A percentile compares a stretch with the other conserved stretches of the same genome.
phyloP scores from a whole-genome alignment of 2,888 invertebrate species.

The Euspilapteryx auroguttella region DNA sequence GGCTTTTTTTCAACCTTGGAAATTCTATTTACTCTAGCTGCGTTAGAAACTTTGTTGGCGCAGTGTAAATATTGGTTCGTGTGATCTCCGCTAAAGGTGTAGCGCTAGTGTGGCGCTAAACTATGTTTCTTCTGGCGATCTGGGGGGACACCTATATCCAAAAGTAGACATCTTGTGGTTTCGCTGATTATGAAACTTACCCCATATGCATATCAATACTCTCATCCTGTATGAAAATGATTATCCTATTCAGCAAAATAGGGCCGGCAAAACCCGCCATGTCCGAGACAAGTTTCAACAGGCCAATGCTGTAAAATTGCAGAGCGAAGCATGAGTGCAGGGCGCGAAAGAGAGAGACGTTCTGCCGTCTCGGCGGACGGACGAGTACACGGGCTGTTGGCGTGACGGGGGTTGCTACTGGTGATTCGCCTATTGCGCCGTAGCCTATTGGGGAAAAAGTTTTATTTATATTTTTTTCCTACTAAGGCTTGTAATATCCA shows the following conservation, averaged over 20 bases:
- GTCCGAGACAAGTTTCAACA: slow-evolving; percentile 82
- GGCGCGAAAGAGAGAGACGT: slow-evolving; percentile 65
- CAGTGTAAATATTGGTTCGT: no score
- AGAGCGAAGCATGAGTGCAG: slow-evolving; percentile 76
- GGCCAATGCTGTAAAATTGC: slow-evolving; percentile 83
- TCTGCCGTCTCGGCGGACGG: slow-evolving; percentile 30
- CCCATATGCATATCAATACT: slow-evolving; percentile 65
- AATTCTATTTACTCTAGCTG: no score
- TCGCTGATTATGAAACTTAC: no score
- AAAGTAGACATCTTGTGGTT: no score
- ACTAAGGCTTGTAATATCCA: no score
- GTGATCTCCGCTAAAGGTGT: no score
- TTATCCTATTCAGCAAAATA: slow-evolving; percentile 78
- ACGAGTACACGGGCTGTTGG: slow-evolving; percentile 32
- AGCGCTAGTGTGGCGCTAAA: no score
- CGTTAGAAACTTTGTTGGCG: no score
- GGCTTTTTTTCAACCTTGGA: no score
- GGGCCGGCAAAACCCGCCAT: slow-evolving; percentile 87
- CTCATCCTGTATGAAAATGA: slow-evolving; percentile 76
- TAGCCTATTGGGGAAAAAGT: slow-evolving; percentile 19
- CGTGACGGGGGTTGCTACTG: slow-evolving; percentile 35
- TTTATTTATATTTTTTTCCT: no score
- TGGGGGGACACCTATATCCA: no score
- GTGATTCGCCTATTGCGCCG: slow-evolving; percentile 34
- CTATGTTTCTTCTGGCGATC: no score